phyloP scores from a whole-genome alignment of 1,140 invertebrate genomes.

The Drosophila bocqueti region DNA sequence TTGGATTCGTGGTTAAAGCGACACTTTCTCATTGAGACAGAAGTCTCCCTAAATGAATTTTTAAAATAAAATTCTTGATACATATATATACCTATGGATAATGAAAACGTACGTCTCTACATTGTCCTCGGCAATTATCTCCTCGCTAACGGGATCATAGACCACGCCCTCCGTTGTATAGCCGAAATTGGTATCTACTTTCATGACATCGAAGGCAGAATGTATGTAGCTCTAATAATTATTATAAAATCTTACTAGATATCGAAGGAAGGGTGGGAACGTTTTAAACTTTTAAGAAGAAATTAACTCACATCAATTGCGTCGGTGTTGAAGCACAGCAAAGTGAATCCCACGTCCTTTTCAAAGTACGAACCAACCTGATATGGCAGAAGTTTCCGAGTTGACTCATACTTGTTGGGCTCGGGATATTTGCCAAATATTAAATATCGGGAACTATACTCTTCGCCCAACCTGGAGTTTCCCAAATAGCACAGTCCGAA shows the following conservation, averaged over 20 bases:
- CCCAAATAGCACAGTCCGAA: slow-evolving; percentile 78
- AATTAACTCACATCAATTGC: slow-evolving; percentile 57
- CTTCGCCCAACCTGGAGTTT: slow-evolving; percentile 57
- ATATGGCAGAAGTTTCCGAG: slow-evolving; percentile 9
- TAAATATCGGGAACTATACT: slow-evolving; percentile 64
- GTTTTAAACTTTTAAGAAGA: not conserved
- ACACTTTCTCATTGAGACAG: slow-evolving; percentile 81
- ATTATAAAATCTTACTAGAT: not conserved
- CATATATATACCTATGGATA: too few relatives aligned
- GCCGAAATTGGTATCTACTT: slow-evolving; percentile 85
- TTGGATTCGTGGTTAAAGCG: slow-evolving; percentile 88
- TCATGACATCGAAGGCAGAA: slow-evolving; percentile 86
- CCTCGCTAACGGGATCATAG: slow-evolving; percentile 55
- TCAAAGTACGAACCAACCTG: slow-evolving; percentile 61
- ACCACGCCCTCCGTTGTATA: slow-evolving; percentile 65
- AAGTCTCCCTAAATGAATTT: slow-evolving; percentile 47
- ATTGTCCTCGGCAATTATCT: slow-evolving; percentile 68
- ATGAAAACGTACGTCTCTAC: slow-evolving; percentile 45
- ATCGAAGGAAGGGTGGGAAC: not conserved
- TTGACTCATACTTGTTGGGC: slow-evolving; percentile 25
- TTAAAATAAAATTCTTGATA: not conserved
- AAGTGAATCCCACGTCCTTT: slow-evolving; percentile 54
- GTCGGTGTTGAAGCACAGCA: slow-evolving; percentile 44
- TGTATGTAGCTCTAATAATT: slow-evolving; percentile 85
- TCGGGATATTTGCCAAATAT: slow-evolving; percentile 69